phyloP scores from a whole-genome alignment of 2,888 invertebrate genomes.

The Pardosa pseudoannulata region DNA sequence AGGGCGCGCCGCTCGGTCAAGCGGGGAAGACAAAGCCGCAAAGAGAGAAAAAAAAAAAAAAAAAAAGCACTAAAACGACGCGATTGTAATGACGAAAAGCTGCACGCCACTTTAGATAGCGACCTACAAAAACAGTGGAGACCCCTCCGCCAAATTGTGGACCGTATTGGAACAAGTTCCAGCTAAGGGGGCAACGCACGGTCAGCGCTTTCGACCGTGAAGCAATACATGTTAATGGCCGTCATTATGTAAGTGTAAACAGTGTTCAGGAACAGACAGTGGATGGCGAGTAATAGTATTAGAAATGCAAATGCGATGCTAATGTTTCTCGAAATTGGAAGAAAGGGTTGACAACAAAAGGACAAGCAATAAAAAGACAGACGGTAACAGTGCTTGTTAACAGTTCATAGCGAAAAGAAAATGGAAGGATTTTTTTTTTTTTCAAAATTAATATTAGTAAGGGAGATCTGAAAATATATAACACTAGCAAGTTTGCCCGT shows the following conservation, averaged over 20 bases:
- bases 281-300: neutral
- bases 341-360: conserved; percentile 3
- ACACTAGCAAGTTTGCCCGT: no score
- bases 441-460: no score
- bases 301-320: neutral
- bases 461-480: no score
- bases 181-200: conserved; percentile 1
- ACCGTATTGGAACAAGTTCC: neutral
- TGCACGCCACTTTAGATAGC: conserved; percentile 7
- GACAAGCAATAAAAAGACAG: neutral
- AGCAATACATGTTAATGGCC: neutral
- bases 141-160: neutral
- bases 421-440: no score
- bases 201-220: neutral
- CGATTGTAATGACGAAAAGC: conserved; percentile 10
- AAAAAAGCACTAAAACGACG: conserved; percentile 7
- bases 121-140: neutral
- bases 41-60: no score
- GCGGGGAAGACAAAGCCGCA: conserved; percentile 11
- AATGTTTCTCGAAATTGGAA: neutral
- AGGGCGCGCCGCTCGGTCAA: conserved; percentile 11
- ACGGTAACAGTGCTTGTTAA: no score
- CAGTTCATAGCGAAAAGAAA: no score
- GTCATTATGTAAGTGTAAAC: conserved; percentile 13
- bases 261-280: neutral